Conservation (phyloP, 1,140 invertebrate species). For the Drosophila biarmipes region DNA sequence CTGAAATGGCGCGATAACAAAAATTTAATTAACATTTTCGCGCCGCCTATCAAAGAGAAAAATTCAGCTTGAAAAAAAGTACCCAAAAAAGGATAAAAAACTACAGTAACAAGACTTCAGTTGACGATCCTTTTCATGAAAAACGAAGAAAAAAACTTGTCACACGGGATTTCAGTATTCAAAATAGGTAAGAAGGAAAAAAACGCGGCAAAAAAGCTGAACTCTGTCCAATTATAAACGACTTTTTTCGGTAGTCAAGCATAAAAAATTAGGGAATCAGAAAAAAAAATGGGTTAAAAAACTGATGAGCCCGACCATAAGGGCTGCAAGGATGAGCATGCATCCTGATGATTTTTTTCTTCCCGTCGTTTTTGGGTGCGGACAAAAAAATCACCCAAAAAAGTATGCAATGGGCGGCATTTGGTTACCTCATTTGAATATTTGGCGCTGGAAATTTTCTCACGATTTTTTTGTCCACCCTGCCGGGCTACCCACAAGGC, state of each 20-base stretch:
- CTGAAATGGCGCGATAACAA: constrained; percentile 68
- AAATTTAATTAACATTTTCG: constrained; percentile 75
- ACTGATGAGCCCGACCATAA: constrained; percentile 37
- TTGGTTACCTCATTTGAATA: constrained; percentile 75
- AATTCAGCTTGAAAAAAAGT: constrained; percentile 34
- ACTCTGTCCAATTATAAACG: constrained; percentile 71
- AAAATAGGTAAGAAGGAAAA: constrained; percentile 40
- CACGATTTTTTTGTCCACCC: constrained; percentile 66
- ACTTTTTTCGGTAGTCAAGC: constrained; percentile 77
- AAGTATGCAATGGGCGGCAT: constrained; percentile 66
- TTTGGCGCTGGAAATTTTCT: constrained; percentile 76
- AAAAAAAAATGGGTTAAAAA: constrained; percentile 76
- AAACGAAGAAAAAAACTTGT: constrained; percentile 67
- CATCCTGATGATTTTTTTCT: constrained; percentile 52
- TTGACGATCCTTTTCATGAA: constrained; percentile 37
- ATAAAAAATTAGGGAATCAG: constrained; percentile 65
- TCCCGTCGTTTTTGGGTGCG: constrained; percentile 4
- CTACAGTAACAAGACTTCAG: constrained; percentile 58
- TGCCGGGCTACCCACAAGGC: constrained; percentile 52
- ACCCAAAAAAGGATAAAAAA: constrained; percentile 34
- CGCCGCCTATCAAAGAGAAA: constrained; percentile 32
- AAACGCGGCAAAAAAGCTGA: constrained; percentile 55
- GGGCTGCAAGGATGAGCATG: constrained; percentile 64
- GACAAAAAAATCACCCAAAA: constrained; percentile 63
- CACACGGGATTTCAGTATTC: constrained; percentile 62